Evolutionary conservation across 2,113 vertebrate genomes (phyloP).

Genomic region (Gracilinanus agilis): DNA sequence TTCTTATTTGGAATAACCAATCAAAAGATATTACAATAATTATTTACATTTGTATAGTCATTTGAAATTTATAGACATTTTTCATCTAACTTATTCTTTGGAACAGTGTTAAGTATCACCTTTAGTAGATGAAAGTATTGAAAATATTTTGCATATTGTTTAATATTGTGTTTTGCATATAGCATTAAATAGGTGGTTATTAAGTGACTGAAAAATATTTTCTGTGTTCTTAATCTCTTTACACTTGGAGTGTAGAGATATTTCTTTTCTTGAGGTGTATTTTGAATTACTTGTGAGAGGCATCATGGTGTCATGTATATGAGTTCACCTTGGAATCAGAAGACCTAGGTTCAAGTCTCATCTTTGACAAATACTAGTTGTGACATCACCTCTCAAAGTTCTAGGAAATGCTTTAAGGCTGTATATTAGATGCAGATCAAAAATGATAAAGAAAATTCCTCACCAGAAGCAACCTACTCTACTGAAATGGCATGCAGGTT

Average conservation of each 20-base stretch:
- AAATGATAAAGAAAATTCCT: not conserved
- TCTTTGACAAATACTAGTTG: not conserved
- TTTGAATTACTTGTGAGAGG: not conserved
- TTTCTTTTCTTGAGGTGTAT: not conserved
- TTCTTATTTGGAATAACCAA: not conserved
- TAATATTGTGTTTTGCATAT: not conserved
- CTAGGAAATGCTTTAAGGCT: not conserved
- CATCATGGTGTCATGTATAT: not conserved
- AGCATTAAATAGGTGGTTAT: not conserved
- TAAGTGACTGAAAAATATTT: not conserved
- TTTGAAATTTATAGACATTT: not conserved
- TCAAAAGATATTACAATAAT: not conserved
- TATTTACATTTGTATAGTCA: not conserved
- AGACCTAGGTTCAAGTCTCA: not conserved
- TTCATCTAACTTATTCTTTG: not conserved
- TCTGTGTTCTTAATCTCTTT: not conserved
- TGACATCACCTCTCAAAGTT: not conserved
- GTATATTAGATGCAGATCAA: not conserved
- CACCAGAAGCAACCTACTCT: not conserved
- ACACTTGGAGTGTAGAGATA: not conserved
- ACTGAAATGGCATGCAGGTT: not conserved
- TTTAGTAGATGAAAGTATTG: not conserved
- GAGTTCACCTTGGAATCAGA: not conserved
- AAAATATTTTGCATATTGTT: not conserved
- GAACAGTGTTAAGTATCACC: not conserved